Conservation (phyloP, 2,797 vertebrate species). For the Paramormyrops hopkinsi region DNA sequence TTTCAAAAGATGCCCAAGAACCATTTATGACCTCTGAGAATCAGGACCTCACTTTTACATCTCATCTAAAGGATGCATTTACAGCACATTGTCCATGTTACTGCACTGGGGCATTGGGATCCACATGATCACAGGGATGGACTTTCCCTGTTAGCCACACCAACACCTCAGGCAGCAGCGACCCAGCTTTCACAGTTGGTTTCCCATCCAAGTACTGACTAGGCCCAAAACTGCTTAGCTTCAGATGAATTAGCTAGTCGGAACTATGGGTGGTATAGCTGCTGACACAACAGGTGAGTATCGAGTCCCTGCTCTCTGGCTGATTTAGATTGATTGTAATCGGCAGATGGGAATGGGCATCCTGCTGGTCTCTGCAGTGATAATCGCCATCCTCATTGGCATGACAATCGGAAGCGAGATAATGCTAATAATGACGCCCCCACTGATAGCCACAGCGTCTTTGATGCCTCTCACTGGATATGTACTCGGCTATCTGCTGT, state of each 20-base stretch:
- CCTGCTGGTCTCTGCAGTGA: slow-evolving; percentile 47
- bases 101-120: background rate
- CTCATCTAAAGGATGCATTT: background rate
- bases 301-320: background rate
- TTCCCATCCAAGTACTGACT: background rate
- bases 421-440: slow-evolving; percentile 52
- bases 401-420: slow-evolving; percentile 50
- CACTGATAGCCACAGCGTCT: slow-evolving; percentile 54
- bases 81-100: background rate
- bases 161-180: background rate
- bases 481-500: slow-evolving; percentile 64
- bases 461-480: slow-evolving; percentile 74
- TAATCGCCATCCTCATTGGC: slow-evolving; percentile 43
- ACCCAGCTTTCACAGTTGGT: background rate
- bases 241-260: background rate
- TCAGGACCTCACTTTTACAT: background rate
- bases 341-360: slow-evolving; percentile 59
- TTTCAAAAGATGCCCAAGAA: background rate
- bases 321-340: background rate
- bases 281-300: background rate
- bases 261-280: background rate
- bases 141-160: background rate
- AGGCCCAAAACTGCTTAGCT: background rate
- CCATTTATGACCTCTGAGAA: background rate
- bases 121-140: background rate